Percentiles rank a stretch among this genome's conserved stretches.
Evolutionary conservation across 2,888 invertebrate species (phyloP).

Genomic region (Bimastos eiseni): DNA sequence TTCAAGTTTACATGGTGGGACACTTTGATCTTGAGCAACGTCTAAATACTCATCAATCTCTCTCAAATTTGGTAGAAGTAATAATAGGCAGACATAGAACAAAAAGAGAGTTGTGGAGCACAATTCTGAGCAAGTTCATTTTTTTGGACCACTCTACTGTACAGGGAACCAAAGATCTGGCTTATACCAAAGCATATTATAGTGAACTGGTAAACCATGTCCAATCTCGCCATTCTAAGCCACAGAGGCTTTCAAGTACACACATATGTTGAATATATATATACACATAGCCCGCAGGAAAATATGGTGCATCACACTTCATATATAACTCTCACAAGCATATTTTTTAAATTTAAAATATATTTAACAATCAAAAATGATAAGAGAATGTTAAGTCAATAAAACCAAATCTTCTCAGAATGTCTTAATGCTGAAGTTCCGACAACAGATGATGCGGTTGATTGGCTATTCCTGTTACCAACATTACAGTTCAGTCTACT

Average conservation of each 20-base stretch:
- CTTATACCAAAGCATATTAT: background rate
- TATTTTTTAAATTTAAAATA: background rate
- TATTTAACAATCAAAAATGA: slow-evolving; percentile 13
- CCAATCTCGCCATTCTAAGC: background rate
- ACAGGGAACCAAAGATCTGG: no score
- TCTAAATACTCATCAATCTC: no score
- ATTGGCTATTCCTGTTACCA: background rate
- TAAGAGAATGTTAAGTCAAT: slow-evolving; percentile 2
- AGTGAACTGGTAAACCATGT: background rate
- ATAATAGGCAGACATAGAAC: no score
- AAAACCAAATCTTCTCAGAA: background rate
- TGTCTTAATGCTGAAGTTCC: background rate
- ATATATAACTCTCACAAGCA: background rate
- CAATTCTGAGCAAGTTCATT: no score
- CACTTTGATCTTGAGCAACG: no score
- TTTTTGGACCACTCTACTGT: no score
- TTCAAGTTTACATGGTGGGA: no score
- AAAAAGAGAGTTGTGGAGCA: no score
- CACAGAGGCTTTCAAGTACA: background rate
- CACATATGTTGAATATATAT: background rate
- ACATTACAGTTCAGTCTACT: background rate
- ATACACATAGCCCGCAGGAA: background rate
- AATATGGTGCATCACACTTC: background rate
- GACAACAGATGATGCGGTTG: background rate
- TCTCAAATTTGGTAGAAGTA: no score